Evolutionary conservation across 2,797 vertebrate genomes (phyloP), one percentile per base, ranked within the genome.

Genomic region (Muscicapa comitata): DNA sequence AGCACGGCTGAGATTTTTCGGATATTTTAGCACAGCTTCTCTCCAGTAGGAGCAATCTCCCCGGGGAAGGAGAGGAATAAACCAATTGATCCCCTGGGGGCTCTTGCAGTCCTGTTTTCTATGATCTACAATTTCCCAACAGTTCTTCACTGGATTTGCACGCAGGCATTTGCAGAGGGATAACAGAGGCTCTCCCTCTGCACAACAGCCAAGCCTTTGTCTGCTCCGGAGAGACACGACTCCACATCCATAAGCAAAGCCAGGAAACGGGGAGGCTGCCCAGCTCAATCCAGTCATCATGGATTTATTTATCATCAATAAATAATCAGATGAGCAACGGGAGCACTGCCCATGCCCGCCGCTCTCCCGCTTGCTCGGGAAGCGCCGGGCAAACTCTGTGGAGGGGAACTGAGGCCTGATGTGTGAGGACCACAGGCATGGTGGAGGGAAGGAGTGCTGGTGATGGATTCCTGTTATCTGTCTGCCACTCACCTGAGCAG

Each of bases 11-110:
- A 37, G 83, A 94, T 93, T 88, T 90, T 90, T 80, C 15, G 0
- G 83, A 57, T 88, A 55, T 74, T 92, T 93, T 71, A 93, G 73
- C 73, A 42, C 57, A 67, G 80, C 86, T 84, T 93, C 80, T 63
- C 76, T 88, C 61, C 0, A 0, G 31, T 4, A 77, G 40, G 53
- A 88, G 42, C 1, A 0, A 81, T 84, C 76, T 35, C 80, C 70
- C 50, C 50, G 72, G 86, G 45, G 86, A 80, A 62, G 70, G 42
- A 84, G 45, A 86, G 45, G 50, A 90, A 93, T 86, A 83, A 92
- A 88, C 53, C 53, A 88, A 5, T 2, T 5, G 6, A 38, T 84
- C 80, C 75, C 89, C 80, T 57, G 66, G 53, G 86, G 62, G 70
- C 48, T 86, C 42, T 81, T 42, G 21, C 70, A 68, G 70, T 53